These are phyloP conservation scores for Eledone cirrhosa DNA, from an alignment of 2,888 invertebrate genomes.

Conservation along the genomic window DNA sequence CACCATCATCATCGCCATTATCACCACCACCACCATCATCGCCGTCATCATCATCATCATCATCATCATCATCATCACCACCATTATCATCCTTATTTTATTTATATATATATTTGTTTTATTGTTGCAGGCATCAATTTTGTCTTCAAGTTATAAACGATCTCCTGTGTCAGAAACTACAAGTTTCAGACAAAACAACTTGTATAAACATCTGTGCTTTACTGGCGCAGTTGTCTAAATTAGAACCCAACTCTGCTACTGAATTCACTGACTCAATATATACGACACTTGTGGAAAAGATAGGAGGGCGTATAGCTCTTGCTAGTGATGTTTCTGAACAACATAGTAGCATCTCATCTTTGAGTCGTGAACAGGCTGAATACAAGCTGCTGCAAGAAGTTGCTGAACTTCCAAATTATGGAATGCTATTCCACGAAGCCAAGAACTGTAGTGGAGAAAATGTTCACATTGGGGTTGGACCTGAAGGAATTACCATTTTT, in stretches of 20 bases:
- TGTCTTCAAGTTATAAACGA: constrained; percentile 85
- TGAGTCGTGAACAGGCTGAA: constrained; percentile 81
- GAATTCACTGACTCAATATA: too few relatives aligned
- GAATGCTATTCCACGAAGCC: constrained; percentile 81
- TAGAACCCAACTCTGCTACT: too few relatives aligned
- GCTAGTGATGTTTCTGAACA: constrained; percentile 40
- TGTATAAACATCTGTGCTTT: not conserved
- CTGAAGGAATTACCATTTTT: constrained; percentile 75
- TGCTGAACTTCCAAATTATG: constrained; percentile 81
- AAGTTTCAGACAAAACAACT: not conserved
- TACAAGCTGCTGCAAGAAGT: constrained; percentile 85
- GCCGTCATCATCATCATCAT: too few relatives aligned
- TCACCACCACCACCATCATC: too few relatives aligned
- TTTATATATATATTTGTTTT: too few relatives aligned
- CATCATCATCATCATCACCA: too few relatives aligned
- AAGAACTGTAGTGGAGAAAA: constrained; percentile 44
- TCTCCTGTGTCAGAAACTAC: constrained; percentile 64
- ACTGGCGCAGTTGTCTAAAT: not conserved
- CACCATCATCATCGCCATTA: too few relatives aligned
- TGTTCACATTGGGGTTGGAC: constrained; percentile 79
- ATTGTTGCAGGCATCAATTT: constrained; percentile 75
- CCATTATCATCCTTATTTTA: too few relatives aligned
- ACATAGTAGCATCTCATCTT: constrained; percentile 69
- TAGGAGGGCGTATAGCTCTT: not conserved
- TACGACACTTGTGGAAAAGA: too few relatives aligned